Base-by-base conservation (phyloP, 1,140 invertebrate species). In the Tetranychus cinnabarinus region DNA sequence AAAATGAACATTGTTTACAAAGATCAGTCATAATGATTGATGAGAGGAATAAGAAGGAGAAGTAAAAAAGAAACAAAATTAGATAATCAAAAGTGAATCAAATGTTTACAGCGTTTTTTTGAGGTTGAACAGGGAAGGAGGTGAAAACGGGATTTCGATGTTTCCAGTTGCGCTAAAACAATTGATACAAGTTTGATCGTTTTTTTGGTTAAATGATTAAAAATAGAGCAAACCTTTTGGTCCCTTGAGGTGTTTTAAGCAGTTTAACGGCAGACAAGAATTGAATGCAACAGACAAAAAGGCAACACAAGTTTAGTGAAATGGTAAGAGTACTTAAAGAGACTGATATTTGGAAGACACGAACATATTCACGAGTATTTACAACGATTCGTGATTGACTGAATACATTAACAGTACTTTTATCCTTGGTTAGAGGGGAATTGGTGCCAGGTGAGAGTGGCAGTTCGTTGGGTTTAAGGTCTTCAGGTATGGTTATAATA, bases 191-290 rank as follows among this genome's bases (percentile, higher is more conserved):
- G 3, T 47, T 56, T 31, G n/a, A 36, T 12, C 31, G 13, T 36
- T 34, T 56, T 12, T 56, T 56, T 56, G 13, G 13, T 12, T 56
- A 12, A 56, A 36, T 12, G 2, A 2, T n/a, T n/a, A 56, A 34
- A 12, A 56, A 56, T 23, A 23, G 23, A 13, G 64, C 67, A 70
- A 69, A 73, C 77, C 77, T 73, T 71, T 76, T 68, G 71, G 78
- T 72, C 72, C 80, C 69, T 74, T 80, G 71, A 69, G 76, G 81
- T 39, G 84, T 82, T 67, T 86, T 83, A 63, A 87, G 80, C 67
- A 93, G 78, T 76, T 90, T 91, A 60, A 90, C 84, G 35, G 86
- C 84, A 71, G 91, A 91, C 66, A 91, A 79, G 76, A 89, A 90
- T 76, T 93, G 88, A 67, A 90, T 88, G 63, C 86, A 84, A 77